phyloP scores from a whole-genome alignment of 1,140 invertebrate species.

The Calycopis cecrops region DNA sequence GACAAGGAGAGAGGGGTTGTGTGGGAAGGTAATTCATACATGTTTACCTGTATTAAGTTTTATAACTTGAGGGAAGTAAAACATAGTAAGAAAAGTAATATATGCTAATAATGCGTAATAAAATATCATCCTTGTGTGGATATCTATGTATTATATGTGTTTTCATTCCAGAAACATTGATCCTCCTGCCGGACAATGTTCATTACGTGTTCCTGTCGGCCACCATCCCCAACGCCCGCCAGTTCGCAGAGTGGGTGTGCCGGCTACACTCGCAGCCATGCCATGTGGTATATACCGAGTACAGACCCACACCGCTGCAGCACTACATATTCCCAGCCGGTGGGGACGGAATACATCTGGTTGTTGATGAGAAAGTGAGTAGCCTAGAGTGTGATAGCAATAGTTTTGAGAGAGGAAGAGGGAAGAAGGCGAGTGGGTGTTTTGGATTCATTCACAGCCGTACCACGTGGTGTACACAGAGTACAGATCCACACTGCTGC shows the following conservation, averaged over 20 bases:
- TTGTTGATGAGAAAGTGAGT: slow-evolving; percentile 91
- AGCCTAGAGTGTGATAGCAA: too few relatives aligned
- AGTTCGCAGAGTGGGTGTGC: slow-evolving; percentile 99
- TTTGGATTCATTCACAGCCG: slow-evolving; percentile 95
- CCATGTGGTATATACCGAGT: slow-evolving; percentile 99
- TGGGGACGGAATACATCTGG: slow-evolving; percentile 95
- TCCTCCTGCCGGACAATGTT: slow-evolving; percentile 97
- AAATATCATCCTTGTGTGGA: too few relatives aligned
- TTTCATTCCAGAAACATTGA: slow-evolving; percentile 90
- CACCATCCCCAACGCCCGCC: slow-evolving; percentile 98
- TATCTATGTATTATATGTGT: too few relatives aligned
- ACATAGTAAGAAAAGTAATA: too few relatives aligned
- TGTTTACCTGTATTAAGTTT: background rate
- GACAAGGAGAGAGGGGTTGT: slow-evolving; percentile 99
- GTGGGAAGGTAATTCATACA: slow-evolving; percentile 83
- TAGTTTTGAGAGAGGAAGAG: too few relatives aligned
- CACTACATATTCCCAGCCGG: slow-evolving; percentile 98
- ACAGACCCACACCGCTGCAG: slow-evolving; percentile 96
- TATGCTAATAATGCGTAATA: too few relatives aligned
- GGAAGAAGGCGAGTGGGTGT: too few relatives aligned
- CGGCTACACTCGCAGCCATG: slow-evolving; percentile 98
- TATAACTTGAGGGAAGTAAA: background rate
- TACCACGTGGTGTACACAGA: slow-evolving; percentile 99
- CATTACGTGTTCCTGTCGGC: slow-evolving; percentile 99
- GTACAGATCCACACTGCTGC: slow-evolving; percentile 96